Base-by-base conservation (phyloP, 2,797 vertebrate genomes). In the Lagodon rhomboides region DNA sequence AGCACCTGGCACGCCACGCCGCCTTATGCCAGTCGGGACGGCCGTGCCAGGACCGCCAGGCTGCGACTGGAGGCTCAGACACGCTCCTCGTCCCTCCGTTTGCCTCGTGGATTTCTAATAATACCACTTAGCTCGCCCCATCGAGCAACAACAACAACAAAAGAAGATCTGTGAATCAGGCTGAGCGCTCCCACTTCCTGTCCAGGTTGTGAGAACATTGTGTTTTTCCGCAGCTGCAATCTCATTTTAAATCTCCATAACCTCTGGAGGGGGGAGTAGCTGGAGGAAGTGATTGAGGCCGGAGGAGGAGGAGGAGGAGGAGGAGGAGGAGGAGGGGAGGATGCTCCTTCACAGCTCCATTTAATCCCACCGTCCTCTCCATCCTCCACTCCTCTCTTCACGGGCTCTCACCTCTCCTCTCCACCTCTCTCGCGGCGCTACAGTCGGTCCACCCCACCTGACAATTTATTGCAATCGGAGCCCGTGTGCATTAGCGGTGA, bases 1-100 rank as follows among this genome's bases (percentile, higher is more conserved):
- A 92, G 87, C 86, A 83, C 78, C 92, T 93, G 92, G 88, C 94
- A 96, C 94, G 87, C 91, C 84, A 62, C 61, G 2, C 77, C 25
- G 77, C 88, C 87, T 90, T 61, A 60, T 91, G 91, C 92, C 92
- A 93, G 84, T 60, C 49, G 30, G 84, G 51, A 46, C 63, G 80
- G 3, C 73, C 1, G 62, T 89, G 92, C 89, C 89, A 93, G 79
- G 77, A 53, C 79, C 77, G 86, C 44, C 75, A 74, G 80, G 76
- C 80, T 68, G 12, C 38, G 77, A 79, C 85, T 85, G 72, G 34
- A 2, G 61, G 54, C 85, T 82, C 85, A 78, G 47, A 67, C 84
- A 50, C 75, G 51, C 84, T 59, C 13, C 72, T 54, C 62, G 23
- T 68, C 61, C 73, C 73, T 68, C 79, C 38, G 20, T 84, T 62